A percentile compares a stretch with the other conserved stretches of the same genome.
Conservation (phyloP, 2,113 vertebrate species). For the Alectura lathami region DNA sequence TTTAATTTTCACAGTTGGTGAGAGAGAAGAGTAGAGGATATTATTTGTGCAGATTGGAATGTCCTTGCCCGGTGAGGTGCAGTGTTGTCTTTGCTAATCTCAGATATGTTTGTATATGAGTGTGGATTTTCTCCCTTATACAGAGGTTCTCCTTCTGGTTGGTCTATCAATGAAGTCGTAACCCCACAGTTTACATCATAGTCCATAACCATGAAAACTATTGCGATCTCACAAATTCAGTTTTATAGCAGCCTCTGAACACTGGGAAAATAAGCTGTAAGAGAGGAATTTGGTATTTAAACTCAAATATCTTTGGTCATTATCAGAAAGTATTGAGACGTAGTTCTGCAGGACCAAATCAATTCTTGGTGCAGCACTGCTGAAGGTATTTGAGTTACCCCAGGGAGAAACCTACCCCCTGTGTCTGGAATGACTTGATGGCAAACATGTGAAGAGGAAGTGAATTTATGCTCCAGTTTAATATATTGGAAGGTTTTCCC, state of each 20-base stretch:
- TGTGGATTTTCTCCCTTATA: neutral
- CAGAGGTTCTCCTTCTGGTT: neutral
- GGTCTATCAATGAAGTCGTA: constrained; percentile 2
- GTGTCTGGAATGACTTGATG: constrained; percentile 55
- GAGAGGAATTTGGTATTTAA: constrained; percentile 38
- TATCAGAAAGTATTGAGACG: constrained; percentile 25
- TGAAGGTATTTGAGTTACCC: constrained; percentile 34
- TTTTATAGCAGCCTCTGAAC: neutral
- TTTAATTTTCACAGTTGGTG: constrained; percentile 31
- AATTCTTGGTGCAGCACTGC: constrained; percentile 13
- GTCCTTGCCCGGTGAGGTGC: neutral
- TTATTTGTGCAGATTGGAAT: constrained; percentile 38
- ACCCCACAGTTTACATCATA: neutral
- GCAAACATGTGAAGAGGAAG: constrained; percentile 60
- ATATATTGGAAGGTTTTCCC: constrained; percentile 60
- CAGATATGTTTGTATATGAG: constrained; percentile 5
- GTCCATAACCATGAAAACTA: constrained; percentile 15
- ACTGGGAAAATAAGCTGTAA: constrained; percentile 3
- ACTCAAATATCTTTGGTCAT: constrained; percentile 20
- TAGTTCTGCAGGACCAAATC: neutral
- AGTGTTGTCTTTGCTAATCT: constrained; percentile 53
- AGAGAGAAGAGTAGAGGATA: neutral
- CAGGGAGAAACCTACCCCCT: constrained; percentile 12
- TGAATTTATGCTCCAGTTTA: constrained; percentile 56
- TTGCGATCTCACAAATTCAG: neutral